Evolutionary conservation across 2,888 invertebrate genomes (phyloP).

Genomic region (Eupithecia subfuscata): DNA sequence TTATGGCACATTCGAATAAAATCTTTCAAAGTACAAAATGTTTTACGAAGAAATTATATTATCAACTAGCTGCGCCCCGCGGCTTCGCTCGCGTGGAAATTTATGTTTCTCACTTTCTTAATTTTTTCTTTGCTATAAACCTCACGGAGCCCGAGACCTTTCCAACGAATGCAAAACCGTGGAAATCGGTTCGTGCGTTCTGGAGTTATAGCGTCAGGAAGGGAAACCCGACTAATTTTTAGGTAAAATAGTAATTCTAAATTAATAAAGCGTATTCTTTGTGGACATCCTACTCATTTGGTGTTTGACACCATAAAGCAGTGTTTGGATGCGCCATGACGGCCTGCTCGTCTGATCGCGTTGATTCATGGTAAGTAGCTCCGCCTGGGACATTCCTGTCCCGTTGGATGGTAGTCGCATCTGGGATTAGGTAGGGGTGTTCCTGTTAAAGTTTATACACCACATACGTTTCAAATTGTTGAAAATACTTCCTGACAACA

Average conservation of each 20-base stretch:
- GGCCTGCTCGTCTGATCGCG: slow-evolving; percentile 13
- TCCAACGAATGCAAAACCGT: no score
- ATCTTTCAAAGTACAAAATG: neutral
- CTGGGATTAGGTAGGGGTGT: slow-evolving; percentile 2
- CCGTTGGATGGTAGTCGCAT: slow-evolving; percentile 9
- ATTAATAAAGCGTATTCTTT: neutral
- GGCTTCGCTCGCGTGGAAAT: no score
- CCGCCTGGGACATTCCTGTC: slow-evolving; percentile 8
- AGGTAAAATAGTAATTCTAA: no score
- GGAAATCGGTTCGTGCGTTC: no score
- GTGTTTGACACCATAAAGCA: slow-evolving; percentile 40
- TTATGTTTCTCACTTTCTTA: no score
- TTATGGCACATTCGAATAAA: neutral
- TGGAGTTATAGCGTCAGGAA: no score
- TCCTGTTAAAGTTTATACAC: neutral
- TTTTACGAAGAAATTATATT: neutral
- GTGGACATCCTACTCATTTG: slow-evolving; percentile 28
- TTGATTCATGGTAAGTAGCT: slow-evolving; percentile 31
- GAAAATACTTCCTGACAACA: neutral
- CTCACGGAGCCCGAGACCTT: no score
- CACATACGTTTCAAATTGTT: neutral
- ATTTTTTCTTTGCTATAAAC: no score
- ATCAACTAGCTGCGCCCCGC: no score
- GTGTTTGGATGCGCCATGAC: slow-evolving; percentile 36
- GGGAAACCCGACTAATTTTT: no score